A percentile compares a stretch with the other conserved stretches of the same genome.
Conservation (phyloP, 2,797 vertebrate genomes). For the Takifugu rubripes region DNA sequence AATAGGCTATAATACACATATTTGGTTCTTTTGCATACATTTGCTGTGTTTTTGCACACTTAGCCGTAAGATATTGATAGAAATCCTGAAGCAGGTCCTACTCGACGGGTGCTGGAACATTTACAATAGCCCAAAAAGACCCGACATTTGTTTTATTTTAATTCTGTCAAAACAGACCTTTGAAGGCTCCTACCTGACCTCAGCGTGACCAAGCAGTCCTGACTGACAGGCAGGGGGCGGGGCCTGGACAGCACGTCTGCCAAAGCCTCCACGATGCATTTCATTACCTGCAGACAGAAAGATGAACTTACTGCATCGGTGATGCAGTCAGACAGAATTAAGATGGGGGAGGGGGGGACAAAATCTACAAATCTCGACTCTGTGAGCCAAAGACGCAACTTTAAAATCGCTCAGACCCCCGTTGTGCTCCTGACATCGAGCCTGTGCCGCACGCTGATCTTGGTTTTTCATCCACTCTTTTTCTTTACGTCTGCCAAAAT, state of each 20-base stretch:
- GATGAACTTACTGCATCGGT: background rate
- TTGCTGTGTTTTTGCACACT: too few relatives aligned
- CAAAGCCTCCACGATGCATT: conserved; percentile 91
- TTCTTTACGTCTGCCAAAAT: conserved; percentile 2
- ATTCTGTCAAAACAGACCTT: too few relatives aligned
- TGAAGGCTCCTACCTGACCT: conserved; percentile 78
- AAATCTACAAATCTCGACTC: background rate
- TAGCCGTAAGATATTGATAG: too few relatives aligned
- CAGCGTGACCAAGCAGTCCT: conserved; percentile 85
- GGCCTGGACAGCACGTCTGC: conserved; percentile 87
- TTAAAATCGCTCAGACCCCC: background rate
- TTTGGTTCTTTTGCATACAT: background rate
- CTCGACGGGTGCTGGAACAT: too few relatives aligned
- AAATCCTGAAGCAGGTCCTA: too few relatives aligned
- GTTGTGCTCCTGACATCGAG: conserved; percentile 14
- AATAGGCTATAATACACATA: background rate
- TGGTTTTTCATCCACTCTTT: background rate
- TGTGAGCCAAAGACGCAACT: conserved; percentile 1
- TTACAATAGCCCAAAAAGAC: too few relatives aligned
- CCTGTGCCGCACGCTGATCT: conserved; percentile 9
- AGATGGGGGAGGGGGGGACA: background rate
- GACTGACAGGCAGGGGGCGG: conserved; percentile 80
- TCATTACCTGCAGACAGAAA: conserved; percentile 83
- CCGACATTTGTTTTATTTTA: too few relatives aligned
- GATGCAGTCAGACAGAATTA: too few relatives aligned